A percentile compares a stretch with the other conserved stretches of the same genome.
Evolutionary conservation across 2,888 invertebrate species (phyloP).

Genomic region (Cosmorhoe ocellata): DNA sequence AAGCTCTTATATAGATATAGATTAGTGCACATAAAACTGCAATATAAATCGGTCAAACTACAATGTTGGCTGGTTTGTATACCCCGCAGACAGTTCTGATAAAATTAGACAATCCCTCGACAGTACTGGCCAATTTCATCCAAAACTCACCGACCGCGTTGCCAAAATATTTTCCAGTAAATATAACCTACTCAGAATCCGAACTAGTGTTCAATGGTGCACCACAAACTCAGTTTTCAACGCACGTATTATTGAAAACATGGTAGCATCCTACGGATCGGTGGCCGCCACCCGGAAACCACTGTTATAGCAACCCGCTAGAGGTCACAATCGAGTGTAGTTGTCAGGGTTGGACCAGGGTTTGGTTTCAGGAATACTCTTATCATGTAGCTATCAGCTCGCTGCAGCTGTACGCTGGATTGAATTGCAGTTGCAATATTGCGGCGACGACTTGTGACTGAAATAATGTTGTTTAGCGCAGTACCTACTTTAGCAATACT

Average conservation of each 20-base stretch:
- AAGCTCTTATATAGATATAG: too few species aligned
- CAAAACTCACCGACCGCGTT: conserved; percentile 19
- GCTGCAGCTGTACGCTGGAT: conserved; percentile 29
- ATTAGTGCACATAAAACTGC: too few species aligned
- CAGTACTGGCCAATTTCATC: conserved; percentile 14
- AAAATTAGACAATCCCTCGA: conserved; percentile 18
- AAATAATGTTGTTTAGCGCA: conserved; percentile 3
- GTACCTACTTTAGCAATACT: neutral
- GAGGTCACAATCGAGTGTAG: conserved; percentile 4
- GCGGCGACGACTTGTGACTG: conserved; percentile 9
- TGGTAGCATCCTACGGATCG: conserved; percentile 7
- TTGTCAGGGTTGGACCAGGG: neutral
- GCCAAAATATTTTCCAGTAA: conserved; percentile 35
- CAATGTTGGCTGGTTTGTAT: too few species aligned
- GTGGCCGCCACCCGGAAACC: conserved; percentile 1
- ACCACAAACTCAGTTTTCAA: conserved; percentile 33
- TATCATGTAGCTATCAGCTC: conserved; percentile 28
- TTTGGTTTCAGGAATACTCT: conserved; percentile 26
- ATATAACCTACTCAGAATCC: conserved; percentile 27
- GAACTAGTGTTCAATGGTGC: conserved; percentile 28
- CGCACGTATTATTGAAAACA: conserved; percentile 34
- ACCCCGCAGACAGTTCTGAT: neutral
- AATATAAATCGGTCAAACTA: too few species aligned
- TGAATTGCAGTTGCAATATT: conserved; percentile 30
- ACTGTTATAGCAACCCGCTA: neutral